Evolutionary conservation across 2,113 vertebrate species (phyloP), one percentile per base, ranked within the genome.

Genomic region (Sinocyclocheilus maitianheensis): DNA sequence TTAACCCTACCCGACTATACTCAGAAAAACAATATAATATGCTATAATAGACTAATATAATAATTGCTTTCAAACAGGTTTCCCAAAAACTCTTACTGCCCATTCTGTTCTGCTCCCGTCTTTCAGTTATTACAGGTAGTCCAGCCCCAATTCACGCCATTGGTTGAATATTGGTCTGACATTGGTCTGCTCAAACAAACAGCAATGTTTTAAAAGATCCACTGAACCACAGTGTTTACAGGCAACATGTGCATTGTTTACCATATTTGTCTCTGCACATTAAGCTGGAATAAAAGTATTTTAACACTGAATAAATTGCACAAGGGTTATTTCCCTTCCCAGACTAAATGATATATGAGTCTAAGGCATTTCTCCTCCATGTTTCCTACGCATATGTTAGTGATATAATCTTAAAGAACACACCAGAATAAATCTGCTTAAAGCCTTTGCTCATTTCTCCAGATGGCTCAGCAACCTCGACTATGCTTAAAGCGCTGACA

Each of bases 341-440:
- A 71, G 58, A 46, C 58, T 65, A 63, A 62, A 75, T 86, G 77
- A 81, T 74, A 18, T 62, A 60, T 60, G 26, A 60, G 55, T 75
- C 51, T 43, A 37, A 71, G 48, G 10, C 65, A 60, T 71, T 48
- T 85, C 62, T 79, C 20, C 65, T 11, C 53, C 7, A 30, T 69
- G 83, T 69, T 77, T 84, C 10, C 84, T 72, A 7, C 63, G 77
- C 90, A 92, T 90, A 89, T 92, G 92, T 77, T 80, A 86, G 76
- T 86, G 51, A 88, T 89, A 86, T 88, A 88, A 89, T 92, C 84
- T 85, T 86, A 77, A 88, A 86, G 78, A 77, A 85, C 76, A 84
- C 77, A 88, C 87, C 78, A 87, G 76, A 85, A 89, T 91, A 90
- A 90, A 90, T 92, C 86, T 84, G 72, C 87, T 87, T 90, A 83